Evolutionary conservation across 2,797 vertebrate species (phyloP).

Genomic region (Mormyrops attenuatus): DNA sequence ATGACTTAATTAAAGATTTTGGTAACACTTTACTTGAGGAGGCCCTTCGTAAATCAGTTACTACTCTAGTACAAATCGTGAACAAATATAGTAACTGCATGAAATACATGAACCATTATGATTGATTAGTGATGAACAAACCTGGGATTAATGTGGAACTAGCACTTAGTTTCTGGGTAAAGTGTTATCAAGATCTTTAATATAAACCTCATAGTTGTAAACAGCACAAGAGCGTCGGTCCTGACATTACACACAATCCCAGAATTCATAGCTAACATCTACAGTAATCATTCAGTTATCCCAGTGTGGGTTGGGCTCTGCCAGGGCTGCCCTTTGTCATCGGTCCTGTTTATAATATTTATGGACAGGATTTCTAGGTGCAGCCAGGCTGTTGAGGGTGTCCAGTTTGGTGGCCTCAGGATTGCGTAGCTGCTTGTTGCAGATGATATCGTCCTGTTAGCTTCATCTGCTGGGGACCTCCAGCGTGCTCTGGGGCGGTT

Average conservation of each 20-base stretch:
- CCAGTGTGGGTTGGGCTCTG: too few relatives aligned
- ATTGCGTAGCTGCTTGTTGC: too few relatives aligned
- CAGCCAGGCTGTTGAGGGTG: too few relatives aligned
- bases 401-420: too few relatives aligned
- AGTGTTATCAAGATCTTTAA: neutral
- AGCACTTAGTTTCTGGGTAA: neutral
- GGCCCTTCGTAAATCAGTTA: neutral
- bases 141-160: neutral
- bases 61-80: neutral
- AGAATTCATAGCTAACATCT: neutral
- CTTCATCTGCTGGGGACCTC: too few relatives aligned
- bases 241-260: neutral
- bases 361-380: too few relatives aligned
- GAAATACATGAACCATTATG: neutral
- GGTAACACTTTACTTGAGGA: neutral
- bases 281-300: neutral
- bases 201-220: neutral
- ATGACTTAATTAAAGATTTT: neutral
- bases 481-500: too few relatives aligned
- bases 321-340: too few relatives aligned
- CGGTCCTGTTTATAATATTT: too few relatives aligned
- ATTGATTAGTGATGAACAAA: neutral
- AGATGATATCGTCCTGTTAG: too few relatives aligned
- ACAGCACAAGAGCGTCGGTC: neutral
- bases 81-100: neutral